A percentile compares a stretch with the other conserved stretches of the same genome.
Evolutionary conservation across 2,888 invertebrate genomes (phyloP).

Genomic region (Agrotis segetum): DNA sequence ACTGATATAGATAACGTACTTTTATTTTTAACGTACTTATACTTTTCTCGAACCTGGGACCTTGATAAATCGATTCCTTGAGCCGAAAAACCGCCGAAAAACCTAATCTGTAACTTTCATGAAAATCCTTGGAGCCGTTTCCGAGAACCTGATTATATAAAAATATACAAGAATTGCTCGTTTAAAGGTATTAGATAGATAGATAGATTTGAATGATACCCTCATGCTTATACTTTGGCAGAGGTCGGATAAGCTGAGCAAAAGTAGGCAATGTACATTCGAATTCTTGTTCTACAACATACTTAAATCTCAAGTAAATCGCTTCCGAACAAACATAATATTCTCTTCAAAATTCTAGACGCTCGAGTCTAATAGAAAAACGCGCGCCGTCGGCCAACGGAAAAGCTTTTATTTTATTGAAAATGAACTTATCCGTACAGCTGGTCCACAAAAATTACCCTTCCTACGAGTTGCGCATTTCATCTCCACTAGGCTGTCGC

Average conservation of each 20-base stretch:
- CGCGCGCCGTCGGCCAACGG: conserved; percentile 45
- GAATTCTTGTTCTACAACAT: conserved; percentile 5
- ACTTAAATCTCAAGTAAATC: conserved; percentile 16
- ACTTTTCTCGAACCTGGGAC: too few relatives aligned
- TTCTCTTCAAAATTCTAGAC: conserved; percentile 48
- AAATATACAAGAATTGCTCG: too few relatives aligned
- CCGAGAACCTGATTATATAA: too few relatives aligned
- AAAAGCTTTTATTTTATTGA: conserved; percentile 77
- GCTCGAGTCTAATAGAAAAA: conserved; percentile 49
- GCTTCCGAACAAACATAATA: conserved; percentile 41
- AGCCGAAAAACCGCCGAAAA: too few relatives aligned
- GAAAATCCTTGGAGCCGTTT: too few relatives aligned
- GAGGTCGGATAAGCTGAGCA: neutral
- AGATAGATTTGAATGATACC: neutral
- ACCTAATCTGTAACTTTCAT: too few relatives aligned
- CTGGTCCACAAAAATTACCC: conserved; percentile 74
- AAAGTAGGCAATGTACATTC: neutral
- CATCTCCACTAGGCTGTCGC: conserved; percentile 58
- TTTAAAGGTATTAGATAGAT: too few relatives aligned
- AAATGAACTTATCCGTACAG: conserved; percentile 77
- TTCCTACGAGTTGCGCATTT: conserved; percentile 73
- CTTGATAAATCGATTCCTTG: too few relatives aligned
- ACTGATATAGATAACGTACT: too few relatives aligned
- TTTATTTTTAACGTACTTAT: too few relatives aligned
- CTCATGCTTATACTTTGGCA: neutral